These are phyloP conservation scores for Platysternon megacephalum DNA, from an alignment of 2,113 vertebrate genomes.

Conservation along the genomic window DNA sequence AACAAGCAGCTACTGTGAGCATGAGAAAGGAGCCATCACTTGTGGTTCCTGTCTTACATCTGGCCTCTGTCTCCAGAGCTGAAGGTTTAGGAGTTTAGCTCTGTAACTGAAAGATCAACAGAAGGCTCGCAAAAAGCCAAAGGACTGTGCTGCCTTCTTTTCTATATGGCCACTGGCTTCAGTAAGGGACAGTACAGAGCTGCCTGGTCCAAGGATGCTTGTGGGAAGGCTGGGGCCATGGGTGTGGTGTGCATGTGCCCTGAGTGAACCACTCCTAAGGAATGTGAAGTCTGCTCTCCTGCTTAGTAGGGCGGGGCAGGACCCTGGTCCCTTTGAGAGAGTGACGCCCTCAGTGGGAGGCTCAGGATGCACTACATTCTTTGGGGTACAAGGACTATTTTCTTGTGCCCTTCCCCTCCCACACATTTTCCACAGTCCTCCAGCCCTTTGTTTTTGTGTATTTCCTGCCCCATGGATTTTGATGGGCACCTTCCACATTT, in stretches of 20 bases:
- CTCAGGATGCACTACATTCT: fast-evolving
- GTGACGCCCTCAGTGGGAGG: not conserved
- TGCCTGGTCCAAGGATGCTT: fast-evolving
- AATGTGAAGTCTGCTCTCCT: not conserved
- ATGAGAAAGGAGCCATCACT: not conserved
- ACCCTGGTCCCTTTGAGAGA: fast-evolving
- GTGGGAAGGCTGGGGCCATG: fast-evolving
- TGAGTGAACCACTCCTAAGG: not conserved
- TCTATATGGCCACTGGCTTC: not conserved
- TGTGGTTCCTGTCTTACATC: not conserved
- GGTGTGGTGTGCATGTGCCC: not conserved
- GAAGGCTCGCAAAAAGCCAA: not conserved
- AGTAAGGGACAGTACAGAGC: not conserved
- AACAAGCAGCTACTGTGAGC: not conserved
- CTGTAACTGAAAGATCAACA: not conserved
- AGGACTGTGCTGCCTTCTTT: not conserved
- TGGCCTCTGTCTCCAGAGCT: not conserved
- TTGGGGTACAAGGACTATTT: fast-evolving
- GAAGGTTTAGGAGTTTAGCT: not conserved
- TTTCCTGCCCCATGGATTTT: not conserved
- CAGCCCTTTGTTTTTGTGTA: not conserved
- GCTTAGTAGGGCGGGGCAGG: not conserved
- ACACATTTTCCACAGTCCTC: not conserved
- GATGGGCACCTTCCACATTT: not conserved
- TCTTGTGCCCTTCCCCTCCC: not conserved